These are phyloP conservation scores for Emydura subglobosa DNA, from an alignment of 2,113 vertebrate species.

Conservation along the genomic window DNA sequence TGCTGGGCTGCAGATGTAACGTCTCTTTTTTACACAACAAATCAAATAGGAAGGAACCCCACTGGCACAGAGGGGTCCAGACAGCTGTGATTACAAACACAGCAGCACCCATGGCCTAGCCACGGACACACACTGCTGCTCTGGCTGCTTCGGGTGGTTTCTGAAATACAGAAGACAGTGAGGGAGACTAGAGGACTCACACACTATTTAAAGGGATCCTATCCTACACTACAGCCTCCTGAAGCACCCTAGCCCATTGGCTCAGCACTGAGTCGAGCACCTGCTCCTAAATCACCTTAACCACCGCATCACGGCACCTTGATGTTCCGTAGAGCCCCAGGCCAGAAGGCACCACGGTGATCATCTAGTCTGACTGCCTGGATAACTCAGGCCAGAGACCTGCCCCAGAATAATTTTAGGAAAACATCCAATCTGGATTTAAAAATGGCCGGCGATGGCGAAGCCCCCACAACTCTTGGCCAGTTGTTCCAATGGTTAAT, in stretches of 20 bases:
- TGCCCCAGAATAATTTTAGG: too few species aligned
- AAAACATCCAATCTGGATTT: background rate
- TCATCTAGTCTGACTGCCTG: background rate
- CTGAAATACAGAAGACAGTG: background rate
- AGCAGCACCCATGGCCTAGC: background rate
- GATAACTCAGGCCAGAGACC: background rate
- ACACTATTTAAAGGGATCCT: background rate
- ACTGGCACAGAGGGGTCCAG: background rate
- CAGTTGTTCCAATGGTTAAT: background rate
- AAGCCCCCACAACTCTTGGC: background rate
- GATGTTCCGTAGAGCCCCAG: background rate
- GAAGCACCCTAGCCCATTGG: background rate
- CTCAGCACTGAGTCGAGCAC: background rate
- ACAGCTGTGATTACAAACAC: background rate
- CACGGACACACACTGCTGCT: background rate
- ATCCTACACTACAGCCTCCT: background rate
- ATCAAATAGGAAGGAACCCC: background rate
- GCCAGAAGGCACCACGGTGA: background rate
- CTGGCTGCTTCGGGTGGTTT: background rate
- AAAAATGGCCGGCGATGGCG: background rate
- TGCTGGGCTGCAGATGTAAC: background rate
- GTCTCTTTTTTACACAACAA: background rate
- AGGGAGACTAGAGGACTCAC: background rate
- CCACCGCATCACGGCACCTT: background rate
- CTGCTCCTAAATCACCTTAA: background rate